A percentile compares a stretch with the other conserved stretches of the same genome.
Conservation (phyloP, 2,888 invertebrate genomes). For the Amphimallon solstitiale region DNA sequence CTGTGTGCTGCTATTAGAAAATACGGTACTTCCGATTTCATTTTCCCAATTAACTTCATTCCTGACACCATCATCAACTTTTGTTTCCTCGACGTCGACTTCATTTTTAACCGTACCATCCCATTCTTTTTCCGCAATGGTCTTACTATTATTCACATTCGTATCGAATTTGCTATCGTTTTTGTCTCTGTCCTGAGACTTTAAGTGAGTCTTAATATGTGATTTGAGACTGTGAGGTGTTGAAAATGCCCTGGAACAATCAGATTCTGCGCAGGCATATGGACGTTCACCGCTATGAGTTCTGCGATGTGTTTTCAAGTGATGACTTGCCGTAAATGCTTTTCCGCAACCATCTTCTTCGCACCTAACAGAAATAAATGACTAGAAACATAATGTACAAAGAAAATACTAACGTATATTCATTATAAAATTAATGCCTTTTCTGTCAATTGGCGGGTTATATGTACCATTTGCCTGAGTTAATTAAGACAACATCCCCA, state of each 20-base stretch:
- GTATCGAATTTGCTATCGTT: slow-evolving; percentile 30
- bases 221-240: slow-evolving; percentile 86
- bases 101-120: slow-evolving; percentile 35
- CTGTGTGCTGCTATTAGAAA: not conserved
- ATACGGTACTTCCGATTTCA: not conserved
- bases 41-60: slow-evolving; percentile 39
- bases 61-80: slow-evolving; percentile 35
- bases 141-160: slow-evolving; percentile 21
- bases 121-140: slow-evolving; percentile 31
- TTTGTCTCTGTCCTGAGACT: slow-evolving; percentile 49
- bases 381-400: not conserved
- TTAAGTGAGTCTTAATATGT: slow-evolving; percentile 80
- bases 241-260: slow-evolving; percentile 82
- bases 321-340: slow-evolving; percentile 93
- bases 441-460: too few species aligned
- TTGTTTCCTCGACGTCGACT: slow-evolving; percentile 40
- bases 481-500: too few species aligned
- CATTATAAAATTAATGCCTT: too few species aligned
- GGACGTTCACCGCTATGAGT: slow-evolving; percentile 84
- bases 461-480: too few species aligned
- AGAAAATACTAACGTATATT: too few species aligned
- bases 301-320: slow-evolving; percentile 89
- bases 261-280: slow-evolving; percentile 74
- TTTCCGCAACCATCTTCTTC: slow-evolving; percentile 86
- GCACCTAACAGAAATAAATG: slow-evolving; percentile 70